phyloP scores from a whole-genome alignment of 2,113 vertebrate species.

The Larimichthys crocea region DNA sequence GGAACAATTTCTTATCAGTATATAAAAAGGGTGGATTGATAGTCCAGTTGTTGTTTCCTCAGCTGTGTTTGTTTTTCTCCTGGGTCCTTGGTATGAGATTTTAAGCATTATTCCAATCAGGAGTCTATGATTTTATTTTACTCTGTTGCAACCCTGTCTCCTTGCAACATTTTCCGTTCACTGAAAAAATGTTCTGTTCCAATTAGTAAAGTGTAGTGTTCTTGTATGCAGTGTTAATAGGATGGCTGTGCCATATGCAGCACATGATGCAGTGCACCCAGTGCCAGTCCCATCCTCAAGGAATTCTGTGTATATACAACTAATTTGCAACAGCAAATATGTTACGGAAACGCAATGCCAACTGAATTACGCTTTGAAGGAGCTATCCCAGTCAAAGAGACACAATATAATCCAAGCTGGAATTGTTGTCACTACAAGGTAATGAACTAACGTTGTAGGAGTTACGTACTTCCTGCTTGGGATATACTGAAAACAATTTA shows the following conservation, averaged over 20 bases:
- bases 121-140: neutral
- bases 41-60: neutral
- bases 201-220: neutral
- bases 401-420: too few relatives aligned
- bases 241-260: neutral
- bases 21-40: neutral
- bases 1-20: constrained; percentile 12
- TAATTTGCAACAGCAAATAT: too few relatives aligned
- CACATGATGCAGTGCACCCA: neutral
- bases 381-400: too few relatives aligned
- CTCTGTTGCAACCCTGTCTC: neutral
- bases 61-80: neutral
- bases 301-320: too few relatives aligned
- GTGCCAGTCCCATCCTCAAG: too few relatives aligned
- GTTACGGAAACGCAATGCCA: too few relatives aligned
- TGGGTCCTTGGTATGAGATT: neutral
- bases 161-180: neutral
- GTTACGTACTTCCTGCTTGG: too few relatives aligned
- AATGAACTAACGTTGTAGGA: too few relatives aligned
- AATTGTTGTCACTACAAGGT: too few relatives aligned
- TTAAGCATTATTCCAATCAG: neutral
- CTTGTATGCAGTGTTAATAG: neutral
- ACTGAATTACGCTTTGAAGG: too few relatives aligned
- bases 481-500: too few relatives aligned
- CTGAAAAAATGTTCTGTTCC: neutral